Base-by-base conservation (phyloP, 2,797 vertebrate species). In the Hippoglossus hippoglossus region DNA sequence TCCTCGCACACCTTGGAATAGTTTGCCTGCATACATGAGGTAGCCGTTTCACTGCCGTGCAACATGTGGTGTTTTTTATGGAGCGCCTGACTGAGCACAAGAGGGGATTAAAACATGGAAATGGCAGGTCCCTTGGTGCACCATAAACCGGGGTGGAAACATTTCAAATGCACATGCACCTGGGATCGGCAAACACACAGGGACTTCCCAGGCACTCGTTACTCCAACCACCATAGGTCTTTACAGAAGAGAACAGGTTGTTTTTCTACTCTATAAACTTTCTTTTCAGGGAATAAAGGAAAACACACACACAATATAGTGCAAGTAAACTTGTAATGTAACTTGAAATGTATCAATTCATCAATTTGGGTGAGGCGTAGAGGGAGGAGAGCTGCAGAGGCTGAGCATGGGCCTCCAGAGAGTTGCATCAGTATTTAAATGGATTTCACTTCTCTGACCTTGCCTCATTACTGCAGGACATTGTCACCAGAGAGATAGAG, bases 1-100 rank as follows among this genome's bases (percentile, higher is more conserved):
- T 83, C 68, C 25, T 39, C 52, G 16, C 64, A 73, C 84, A 84
- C 77, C 74, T 77, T 85, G 87, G 77, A 87, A 61, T 73, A 64
- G 75, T 86, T 88, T 84, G 65, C 60, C 75, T 58, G 70, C 62
- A 82, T 82, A 83, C 77, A 80, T 80, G 85, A 92, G 89, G 90
- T 91, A 91, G 92, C 87, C 46, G 73, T 89, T 93, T 92, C 90
- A 90, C 68, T 79, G 82, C 85, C 61, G 76, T 86, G 84, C 90
- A 94, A 94, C 92, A 94, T 94, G 90, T 94, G 91, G 89, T 64
- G 53, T 74, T 93, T 95, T 44, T 94, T 94, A 94, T 93, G 81
- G 93, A 90, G 85, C 36, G 73, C 82, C 84, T 86, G 84, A 90
- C 83, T 88, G 84, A 89, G 87, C 89, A 92, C 82, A 83, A 79